phyloP scores from a whole-genome alignment of 2,888 invertebrate species.

The Thera britannica region DNA sequence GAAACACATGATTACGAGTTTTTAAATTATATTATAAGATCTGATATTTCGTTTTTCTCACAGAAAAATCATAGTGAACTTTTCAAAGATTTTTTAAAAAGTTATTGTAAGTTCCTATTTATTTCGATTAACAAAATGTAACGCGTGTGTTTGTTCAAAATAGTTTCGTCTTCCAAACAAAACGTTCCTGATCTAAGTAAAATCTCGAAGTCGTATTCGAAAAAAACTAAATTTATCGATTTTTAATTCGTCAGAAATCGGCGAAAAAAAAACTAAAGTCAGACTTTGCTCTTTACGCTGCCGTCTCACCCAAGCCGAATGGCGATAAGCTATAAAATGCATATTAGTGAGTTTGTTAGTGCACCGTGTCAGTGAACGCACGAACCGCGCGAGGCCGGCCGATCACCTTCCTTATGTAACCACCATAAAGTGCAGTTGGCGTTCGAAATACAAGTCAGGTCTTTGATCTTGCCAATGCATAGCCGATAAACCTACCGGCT shows the following conservation, averaged over 20 bases:
- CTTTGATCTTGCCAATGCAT: slow-evolving; percentile 64
- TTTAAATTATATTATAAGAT: too few species aligned
- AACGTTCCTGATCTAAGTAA: slow-evolving; percentile 1
- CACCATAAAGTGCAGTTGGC: slow-evolving; percentile 56
- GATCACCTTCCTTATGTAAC: slow-evolving; percentile 78
- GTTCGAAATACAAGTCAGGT: slow-evolving; percentile 59
- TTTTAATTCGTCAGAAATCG: slow-evolving; percentile 14
- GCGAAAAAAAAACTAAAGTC: slow-evolving; percentile 27
- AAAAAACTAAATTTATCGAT: slow-evolving; percentile 1
- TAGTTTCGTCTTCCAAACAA: background rate
- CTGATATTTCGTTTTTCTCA: too few species aligned
- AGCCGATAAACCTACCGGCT: slow-evolving; percentile 46
- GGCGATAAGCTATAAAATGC: slow-evolving; percentile 34
- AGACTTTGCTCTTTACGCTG: slow-evolving; percentile 28
- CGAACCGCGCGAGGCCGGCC: slow-evolving; percentile 73
- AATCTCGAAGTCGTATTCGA: background rate
- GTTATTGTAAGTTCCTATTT: too few species aligned
- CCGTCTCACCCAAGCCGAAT: slow-evolving; percentile 23
- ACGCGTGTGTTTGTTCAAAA: too few species aligned
- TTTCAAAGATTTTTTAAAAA: too few species aligned
- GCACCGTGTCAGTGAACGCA: slow-evolving; percentile 66
- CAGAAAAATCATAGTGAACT: too few species aligned
- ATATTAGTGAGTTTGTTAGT: slow-evolving; percentile 61
- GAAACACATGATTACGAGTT: too few species aligned
- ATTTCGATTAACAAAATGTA: too few species aligned